phyloP scores from a whole-genome alignment of 2,888 invertebrate genomes.

The Chymomyza amoena region DNA sequence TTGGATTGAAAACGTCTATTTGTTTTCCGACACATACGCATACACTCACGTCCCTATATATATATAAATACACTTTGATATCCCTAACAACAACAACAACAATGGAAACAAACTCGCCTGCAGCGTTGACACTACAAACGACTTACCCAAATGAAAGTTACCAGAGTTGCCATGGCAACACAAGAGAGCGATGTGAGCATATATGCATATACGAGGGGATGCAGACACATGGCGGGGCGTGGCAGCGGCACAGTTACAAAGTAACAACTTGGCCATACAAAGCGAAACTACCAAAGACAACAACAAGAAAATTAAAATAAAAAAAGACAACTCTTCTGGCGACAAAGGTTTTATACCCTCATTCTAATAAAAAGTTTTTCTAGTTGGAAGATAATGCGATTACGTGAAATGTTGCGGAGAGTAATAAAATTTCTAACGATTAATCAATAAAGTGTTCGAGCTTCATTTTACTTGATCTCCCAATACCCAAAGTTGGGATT shows the following conservation, averaged over 20 bases:
- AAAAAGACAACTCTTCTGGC: not conserved
- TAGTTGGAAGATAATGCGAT: no score
- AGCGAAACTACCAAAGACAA: not conserved
- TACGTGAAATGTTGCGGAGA: no score
- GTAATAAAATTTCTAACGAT: no score
- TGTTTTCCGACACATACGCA: not conserved
- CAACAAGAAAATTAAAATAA: not conserved
- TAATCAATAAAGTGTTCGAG: no score
- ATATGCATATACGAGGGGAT: not conserved
- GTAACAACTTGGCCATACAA: not conserved
- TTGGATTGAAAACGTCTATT: constrained; percentile 58
- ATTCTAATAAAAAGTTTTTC: not conserved
- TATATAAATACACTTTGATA: not conserved
- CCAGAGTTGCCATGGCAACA: constrained; percentile 16
- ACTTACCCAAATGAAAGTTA: constrained; percentile 58
- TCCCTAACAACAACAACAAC: not conserved
- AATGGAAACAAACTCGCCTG: constrained; percentile 44
- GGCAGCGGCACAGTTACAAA: constrained; percentile 39
- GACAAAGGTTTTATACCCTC: not conserved
- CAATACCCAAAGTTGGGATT: no score
- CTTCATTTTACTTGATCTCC: no score
- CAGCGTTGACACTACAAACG: constrained; percentile 50
- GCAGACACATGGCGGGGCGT: not conserved
- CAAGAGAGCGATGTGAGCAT: not conserved
- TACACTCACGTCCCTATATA: not conserved